Conservation (phyloP, 2,797 vertebrate species). For the Sphenopsis melanotis region DNA sequence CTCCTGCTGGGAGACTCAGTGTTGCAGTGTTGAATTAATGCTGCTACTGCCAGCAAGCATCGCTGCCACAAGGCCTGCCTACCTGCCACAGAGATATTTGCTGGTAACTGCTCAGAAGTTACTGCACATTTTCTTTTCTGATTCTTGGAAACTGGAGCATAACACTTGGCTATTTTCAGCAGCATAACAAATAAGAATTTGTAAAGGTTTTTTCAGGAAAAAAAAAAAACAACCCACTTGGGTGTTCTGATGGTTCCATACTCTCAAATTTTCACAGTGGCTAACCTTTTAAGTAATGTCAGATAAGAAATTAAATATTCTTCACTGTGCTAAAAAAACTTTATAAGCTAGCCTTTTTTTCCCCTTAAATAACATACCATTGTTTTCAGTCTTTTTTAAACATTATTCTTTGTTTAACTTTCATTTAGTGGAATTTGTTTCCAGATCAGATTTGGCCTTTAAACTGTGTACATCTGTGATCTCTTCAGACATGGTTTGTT, state of each 20-base stretch:
- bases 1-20: background rate
- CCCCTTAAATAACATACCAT: background rate
- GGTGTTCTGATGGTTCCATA: background rate
- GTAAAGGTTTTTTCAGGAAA: background rate
- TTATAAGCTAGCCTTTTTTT: background rate
- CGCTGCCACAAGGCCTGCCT: background rate
- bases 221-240: background rate
- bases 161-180: background rate
- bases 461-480: background rate
- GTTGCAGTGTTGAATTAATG: background rate
- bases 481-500: background rate
- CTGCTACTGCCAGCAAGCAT: background rate
- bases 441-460: background rate
- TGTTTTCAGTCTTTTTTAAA: background rate
- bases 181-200: background rate
- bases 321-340: background rate
- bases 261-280: background rate
- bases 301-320: background rate
- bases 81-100: background rate
- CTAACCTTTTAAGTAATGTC: background rate
- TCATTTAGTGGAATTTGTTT: background rate
- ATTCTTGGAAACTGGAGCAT: background rate
- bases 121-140: background rate
- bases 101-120: background rate
- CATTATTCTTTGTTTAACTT: background rate